Evolutionary conservation across 1,140 invertebrate species (phyloP).

Genomic region (Hetaerina americana): DNA sequence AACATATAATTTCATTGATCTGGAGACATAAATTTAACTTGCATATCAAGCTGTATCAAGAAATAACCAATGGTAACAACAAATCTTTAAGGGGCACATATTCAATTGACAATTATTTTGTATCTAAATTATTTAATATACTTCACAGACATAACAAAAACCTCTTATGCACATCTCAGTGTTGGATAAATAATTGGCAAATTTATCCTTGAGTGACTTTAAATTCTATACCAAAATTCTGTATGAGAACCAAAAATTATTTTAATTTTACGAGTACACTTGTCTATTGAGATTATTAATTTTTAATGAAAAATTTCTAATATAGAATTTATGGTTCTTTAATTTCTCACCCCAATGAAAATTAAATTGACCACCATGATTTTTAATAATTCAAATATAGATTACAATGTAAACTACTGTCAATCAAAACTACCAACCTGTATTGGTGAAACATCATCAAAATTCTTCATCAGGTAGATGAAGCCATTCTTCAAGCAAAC

Average conservation of each 20-base stretch:
- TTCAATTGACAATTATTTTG: too few relatives aligned
- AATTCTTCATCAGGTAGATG: constrained; percentile 75
- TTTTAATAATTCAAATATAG: background rate
- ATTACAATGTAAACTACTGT: background rate
- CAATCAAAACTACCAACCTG: constrained; percentile 27
- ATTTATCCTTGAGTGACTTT: too few relatives aligned
- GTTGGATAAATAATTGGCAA: too few relatives aligned
- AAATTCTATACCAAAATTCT: too few relatives aligned
- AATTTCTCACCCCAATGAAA: background rate
- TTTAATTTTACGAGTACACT: background rate
- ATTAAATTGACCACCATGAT: background rate
- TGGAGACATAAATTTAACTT: too few relatives aligned
- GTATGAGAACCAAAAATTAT: background rate
- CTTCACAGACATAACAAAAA: too few relatives aligned
- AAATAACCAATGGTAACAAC: too few relatives aligned
- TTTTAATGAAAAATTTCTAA: background rate
- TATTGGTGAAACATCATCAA: constrained; percentile 82
- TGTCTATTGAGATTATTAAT: background rate
- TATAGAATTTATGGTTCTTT: background rate
- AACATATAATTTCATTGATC: too few relatives aligned
- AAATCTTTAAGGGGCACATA: too few relatives aligned
- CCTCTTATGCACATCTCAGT: too few relatives aligned
- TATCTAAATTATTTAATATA: too few relatives aligned
- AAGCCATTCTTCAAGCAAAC: constrained; percentile 79
- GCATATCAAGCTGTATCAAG: too few relatives aligned